Evolutionary conservation across 2,797 vertebrate genomes (phyloP).

Genomic region (Spheniscus humboldti): DNA sequence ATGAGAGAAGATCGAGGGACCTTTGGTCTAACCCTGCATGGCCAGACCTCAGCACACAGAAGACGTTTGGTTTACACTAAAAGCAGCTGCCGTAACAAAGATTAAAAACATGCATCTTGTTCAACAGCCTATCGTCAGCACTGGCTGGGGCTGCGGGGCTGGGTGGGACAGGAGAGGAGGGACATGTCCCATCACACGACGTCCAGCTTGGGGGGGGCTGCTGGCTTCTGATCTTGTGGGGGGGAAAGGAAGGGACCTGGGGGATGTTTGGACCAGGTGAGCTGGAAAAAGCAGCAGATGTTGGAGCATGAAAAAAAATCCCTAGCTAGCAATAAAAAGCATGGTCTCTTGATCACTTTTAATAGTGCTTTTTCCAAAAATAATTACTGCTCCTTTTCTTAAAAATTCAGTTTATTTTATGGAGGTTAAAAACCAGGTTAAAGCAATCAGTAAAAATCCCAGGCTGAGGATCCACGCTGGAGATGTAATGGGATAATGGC

Average conservation of each 20-base stretch:
- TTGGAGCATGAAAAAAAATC: background rate
- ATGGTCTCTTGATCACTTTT: background rate
- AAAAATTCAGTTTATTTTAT: slow-evolving; percentile 37
- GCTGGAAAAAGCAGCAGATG: background rate
- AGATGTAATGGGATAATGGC: slow-evolving; percentile 24
- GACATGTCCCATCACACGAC: background rate
- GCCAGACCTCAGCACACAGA: background rate
- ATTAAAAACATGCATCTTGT: background rate
- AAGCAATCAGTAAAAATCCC: slow-evolving; percentile 20
- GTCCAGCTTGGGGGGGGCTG: background rate
- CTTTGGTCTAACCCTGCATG: background rate
- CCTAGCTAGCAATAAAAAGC: background rate
- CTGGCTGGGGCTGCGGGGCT: background rate
- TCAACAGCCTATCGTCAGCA: background rate
- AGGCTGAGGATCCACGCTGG: slow-evolving; percentile 15
- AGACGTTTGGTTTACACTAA: background rate
- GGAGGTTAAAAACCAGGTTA: slow-evolving; percentile 9
- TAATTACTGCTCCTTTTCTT: slow-evolving; percentile 25
- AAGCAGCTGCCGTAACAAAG: background rate
- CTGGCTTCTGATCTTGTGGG: background rate
- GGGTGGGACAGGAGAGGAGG: background rate
- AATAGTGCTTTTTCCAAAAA: background rate
- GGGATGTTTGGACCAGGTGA: background rate
- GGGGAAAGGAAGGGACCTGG: background rate
- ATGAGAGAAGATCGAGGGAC: background rate